These are phyloP conservation scores for Cordilura impudica DNA, from an alignment of 2,888 invertebrate genomes.

Conservation along the genomic window DNA sequence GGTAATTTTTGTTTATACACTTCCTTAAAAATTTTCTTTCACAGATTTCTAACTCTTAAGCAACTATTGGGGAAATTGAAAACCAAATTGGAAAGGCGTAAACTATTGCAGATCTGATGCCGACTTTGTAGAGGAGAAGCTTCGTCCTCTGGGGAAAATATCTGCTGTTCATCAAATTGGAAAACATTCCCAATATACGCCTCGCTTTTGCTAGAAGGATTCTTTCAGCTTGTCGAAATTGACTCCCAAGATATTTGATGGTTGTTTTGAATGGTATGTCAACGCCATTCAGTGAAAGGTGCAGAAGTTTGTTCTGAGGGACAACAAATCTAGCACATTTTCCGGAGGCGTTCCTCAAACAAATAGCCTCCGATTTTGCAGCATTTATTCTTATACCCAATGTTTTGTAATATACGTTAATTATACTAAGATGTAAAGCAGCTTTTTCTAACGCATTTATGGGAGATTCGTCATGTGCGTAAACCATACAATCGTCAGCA, in stretches of 20 bases:
- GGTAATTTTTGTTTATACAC: background rate
- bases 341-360: slow-evolving; percentile 18
- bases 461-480: background rate
- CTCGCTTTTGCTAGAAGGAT: background rate
- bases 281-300: background rate
- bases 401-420: background rate
- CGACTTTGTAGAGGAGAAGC: too few species aligned
- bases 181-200: background rate
- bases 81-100: too few species aligned
- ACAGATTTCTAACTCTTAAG: background rate
- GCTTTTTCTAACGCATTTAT: background rate
- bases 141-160: background rate
- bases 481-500: slow-evolving; percentile 9
- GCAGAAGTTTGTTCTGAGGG: slow-evolving; percentile 3
- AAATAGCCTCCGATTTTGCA: slow-evolving; percentile 23
- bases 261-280: slow-evolving; percentile 19
- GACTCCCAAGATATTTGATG: background rate
- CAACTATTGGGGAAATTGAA: background rate
- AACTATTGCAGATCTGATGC: too few species aligned
- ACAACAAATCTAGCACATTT: slow-evolving; percentile 9
- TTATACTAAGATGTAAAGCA: background rate
- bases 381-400: slow-evolving; percentile 17
- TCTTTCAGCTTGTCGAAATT: background rate
- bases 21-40: background rate
- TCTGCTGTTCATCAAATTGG: background rate